Percentiles rank a stretch among this genome's conserved stretches.
phyloP scores from a whole-genome alignment of 1,140 invertebrate genomes.

The Aethina tumida region DNA sequence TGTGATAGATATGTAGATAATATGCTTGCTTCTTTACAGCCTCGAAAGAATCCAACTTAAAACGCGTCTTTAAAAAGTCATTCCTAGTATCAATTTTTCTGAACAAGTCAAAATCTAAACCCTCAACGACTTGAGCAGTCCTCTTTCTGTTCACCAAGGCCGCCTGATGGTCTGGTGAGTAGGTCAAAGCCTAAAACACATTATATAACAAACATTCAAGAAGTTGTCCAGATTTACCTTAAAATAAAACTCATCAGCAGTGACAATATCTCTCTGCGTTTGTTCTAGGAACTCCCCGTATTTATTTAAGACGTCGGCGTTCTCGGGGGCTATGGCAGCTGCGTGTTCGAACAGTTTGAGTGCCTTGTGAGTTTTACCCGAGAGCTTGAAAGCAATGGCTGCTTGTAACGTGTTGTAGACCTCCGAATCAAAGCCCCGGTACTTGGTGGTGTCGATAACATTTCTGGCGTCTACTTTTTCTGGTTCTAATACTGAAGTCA shows the following conservation, averaged over 20 bases:
- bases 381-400: slow-evolving; percentile 71
- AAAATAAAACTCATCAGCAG: slow-evolving; percentile 83
- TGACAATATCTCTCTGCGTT: slow-evolving; percentile 73
- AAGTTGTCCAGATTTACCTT: slow-evolving; percentile 30
- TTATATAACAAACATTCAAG: background rate
- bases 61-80: slow-evolving; percentile 67
- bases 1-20: slow-evolving; percentile 95
- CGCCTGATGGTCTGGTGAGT: slow-evolving; percentile 70
- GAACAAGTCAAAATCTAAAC: slow-evolving; percentile 73
- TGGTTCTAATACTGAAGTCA: slow-evolving; percentile 17
- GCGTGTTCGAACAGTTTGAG: slow-evolving; percentile 85
- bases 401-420: slow-evolving; percentile 73
- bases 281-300: slow-evolving; percentile 92
- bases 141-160: slow-evolving; percentile 73
- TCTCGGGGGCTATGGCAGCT: slow-evolving; percentile 75
- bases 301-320: slow-evolving; percentile 84
- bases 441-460: slow-evolving; percentile 5
- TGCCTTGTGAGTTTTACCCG: slow-evolving; percentile 78
- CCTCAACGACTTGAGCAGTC: slow-evolving; percentile 81
- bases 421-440: slow-evolving; percentile 45
- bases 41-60: slow-evolving; percentile 66
- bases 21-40: slow-evolving; percentile 90
- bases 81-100: slow-evolving; percentile 79
- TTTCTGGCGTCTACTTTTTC: slow-evolving; percentile 10
- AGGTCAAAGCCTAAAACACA: slow-evolving; percentile 57